phyloP scores from a whole-genome alignment of 1,140 invertebrate species.

The Brachionus manjavacas region DNA sequence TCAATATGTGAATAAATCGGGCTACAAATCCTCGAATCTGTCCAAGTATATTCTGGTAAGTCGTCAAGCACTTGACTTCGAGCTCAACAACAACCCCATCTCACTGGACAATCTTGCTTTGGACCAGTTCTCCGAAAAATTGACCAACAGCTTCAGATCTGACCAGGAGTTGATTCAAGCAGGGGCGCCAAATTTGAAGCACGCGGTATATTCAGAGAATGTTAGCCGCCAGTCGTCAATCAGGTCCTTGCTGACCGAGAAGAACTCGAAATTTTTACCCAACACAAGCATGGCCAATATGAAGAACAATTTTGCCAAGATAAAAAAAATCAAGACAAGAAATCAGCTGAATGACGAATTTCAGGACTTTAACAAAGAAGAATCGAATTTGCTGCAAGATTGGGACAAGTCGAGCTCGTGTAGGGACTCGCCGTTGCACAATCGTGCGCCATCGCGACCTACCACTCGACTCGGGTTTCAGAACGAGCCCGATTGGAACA shows the following conservation, averaged over 20 bases:
- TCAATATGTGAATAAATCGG: not conserved
- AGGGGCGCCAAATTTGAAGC: not conserved
- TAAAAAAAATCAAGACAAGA: slow-evolving; percentile 19
- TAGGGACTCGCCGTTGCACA: not conserved
- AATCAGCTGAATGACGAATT: not conserved
- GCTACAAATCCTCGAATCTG: not conserved
- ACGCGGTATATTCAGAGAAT: not conserved
- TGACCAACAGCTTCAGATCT: not conserved
- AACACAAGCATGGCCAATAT: slow-evolving; percentile 1
- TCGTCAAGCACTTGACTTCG: not conserved
- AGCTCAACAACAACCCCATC: not conserved
- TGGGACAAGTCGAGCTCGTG: not conserved
- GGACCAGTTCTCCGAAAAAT: slow-evolving; percentile 13
- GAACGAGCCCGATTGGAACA: slow-evolving; percentile 2
- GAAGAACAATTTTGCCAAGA: slow-evolving; percentile 20
- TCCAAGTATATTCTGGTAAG: slow-evolving; percentile 10
- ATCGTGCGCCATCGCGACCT: not conserved
- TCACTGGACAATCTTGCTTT: not conserved
- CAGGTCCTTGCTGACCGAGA: slow-evolving; percentile 13
- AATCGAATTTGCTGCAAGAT: not conserved
- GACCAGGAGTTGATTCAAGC: not conserved
- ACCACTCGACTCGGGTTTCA: slow-evolving; percentile 12
- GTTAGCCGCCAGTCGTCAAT: slow-evolving; percentile 12
- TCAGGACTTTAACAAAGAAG: not conserved
- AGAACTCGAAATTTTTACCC: slow-evolving; percentile 14